A percentile compares a stretch with the other conserved stretches of the same genome.
phyloP scores from a whole-genome alignment of 2,797 vertebrate genomes.

The Hozukius guyotensis region DNA sequence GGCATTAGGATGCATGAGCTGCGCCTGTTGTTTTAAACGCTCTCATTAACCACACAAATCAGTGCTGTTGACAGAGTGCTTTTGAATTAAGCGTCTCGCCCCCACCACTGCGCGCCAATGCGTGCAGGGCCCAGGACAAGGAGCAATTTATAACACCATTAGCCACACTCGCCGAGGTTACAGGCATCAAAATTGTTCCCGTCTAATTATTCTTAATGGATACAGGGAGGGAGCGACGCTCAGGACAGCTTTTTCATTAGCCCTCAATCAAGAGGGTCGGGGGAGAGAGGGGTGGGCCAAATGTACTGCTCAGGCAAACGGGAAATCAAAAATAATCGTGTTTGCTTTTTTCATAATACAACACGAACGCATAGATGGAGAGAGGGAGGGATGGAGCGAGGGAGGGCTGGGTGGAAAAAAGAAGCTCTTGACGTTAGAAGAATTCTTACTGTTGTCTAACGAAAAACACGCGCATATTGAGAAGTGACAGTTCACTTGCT shows the following conservation, averaged over 20 bases:
- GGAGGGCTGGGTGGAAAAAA: conserved; percentile 29
- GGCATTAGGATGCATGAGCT: conserved; percentile 99
- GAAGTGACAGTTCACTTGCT: conserved; percentile 74
- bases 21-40: conserved; percentile 99
- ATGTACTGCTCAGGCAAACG: conserved; percentile 91
- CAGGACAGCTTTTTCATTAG: conserved; percentile 99
- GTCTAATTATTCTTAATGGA: conserved; percentile 99
- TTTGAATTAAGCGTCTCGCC: conserved; percentile 99
- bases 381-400: not conserved
- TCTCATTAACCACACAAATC: conserved; percentile 99
- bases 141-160: conserved; percentile 99
- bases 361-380: conserved; percentile 66
- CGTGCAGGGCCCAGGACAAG: conserved; percentile 97
- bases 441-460: conserved; percentile 56
- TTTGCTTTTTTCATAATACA: conserved; percentile 86
- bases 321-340: conserved; percentile 95
- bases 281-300: conserved; percentile 87
- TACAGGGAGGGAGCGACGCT: conserved; percentile 98
- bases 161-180: conserved; percentile 99
- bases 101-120: conserved; percentile 76
- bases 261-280: conserved; percentile 98
- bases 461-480: conserved; percentile 58
- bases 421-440: conserved; percentile 56
- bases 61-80: conserved; percentile 99
- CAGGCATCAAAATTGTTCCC: conserved; percentile 99